Evolutionary conservation across 2,888 invertebrate species (phyloP).

Genomic region (Leptopilina myrica): DNA sequence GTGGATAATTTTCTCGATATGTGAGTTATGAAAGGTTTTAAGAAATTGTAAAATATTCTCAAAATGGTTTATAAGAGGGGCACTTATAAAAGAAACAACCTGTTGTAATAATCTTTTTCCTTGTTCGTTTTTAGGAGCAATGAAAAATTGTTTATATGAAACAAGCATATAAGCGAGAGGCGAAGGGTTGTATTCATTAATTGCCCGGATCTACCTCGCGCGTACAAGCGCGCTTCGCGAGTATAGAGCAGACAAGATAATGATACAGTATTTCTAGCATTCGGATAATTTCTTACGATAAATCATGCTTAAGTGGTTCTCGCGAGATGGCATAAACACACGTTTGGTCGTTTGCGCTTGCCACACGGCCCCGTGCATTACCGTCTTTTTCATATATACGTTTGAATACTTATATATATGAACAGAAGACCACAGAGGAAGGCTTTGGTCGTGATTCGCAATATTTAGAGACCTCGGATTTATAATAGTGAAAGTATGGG

Average conservation of each 20-base stretch:
- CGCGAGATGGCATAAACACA: conserved; percentile 72
- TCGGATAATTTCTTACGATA: conserved; percentile 75
- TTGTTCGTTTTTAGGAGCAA: conserved; percentile 1
- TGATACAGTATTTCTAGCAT: conserved; percentile 76
- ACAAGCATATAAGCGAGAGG: neutral
- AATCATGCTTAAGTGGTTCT: conserved; percentile 74
- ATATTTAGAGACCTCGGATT: neutral
- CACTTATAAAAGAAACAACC: neutral
- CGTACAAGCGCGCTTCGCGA: conserved; percentile 52
- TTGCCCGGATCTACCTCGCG: conserved; percentile 48
- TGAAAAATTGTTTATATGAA: conserved; percentile 30
- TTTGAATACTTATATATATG: too few relatives aligned
- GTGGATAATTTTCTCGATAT: neutral
- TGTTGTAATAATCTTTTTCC: conserved; percentile 14
- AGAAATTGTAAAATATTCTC: conserved; percentile 13
- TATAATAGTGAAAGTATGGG: neutral
- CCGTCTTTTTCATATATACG: conserved; percentile 49
- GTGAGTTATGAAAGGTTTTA: conserved; percentile 26
- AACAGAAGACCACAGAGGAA: conserved; percentile 39
- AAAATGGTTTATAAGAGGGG: conserved; percentile 7
- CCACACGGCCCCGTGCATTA: conserved; percentile 57
- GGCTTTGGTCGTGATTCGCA: neutral
- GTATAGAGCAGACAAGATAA: conserved; percentile 67
- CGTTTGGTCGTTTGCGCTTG: conserved; percentile 59
- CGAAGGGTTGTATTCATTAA: conserved; percentile 27